A percentile compares a stretch with the other conserved stretches of the same genome.
Conservation (phyloP, 2,113 vertebrate species). For the Centropus bengalensis region DNA sequence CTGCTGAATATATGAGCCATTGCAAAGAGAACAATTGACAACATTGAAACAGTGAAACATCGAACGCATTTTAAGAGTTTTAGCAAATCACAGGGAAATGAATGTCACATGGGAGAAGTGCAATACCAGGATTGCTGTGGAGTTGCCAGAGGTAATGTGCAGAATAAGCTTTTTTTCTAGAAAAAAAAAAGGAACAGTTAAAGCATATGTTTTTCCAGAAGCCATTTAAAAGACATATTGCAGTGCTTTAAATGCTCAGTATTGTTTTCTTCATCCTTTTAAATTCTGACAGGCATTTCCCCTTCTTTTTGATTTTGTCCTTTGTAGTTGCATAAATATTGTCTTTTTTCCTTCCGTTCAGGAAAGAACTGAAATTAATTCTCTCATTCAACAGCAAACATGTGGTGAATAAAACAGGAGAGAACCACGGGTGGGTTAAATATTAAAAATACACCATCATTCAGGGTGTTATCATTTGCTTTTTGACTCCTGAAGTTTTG, state of each 20-base stretch:
- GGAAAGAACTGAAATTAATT: background rate
- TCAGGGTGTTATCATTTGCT: background rate
- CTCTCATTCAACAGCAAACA: background rate
- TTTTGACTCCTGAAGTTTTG: background rate
- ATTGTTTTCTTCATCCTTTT: background rate
- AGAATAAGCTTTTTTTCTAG: background rate
- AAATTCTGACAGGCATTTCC: background rate
- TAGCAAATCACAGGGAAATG: background rate
- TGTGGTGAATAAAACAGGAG: background rate
- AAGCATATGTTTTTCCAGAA: background rate
- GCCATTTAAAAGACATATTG: background rate
- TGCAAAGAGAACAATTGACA: background rate
- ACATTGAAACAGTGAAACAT: background rate
- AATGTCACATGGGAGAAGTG: background rate
- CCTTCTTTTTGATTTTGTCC: background rate
- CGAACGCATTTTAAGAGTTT: background rate
- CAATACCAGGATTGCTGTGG: background rate
- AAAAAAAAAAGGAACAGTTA: background rate
- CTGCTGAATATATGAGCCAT: background rate
- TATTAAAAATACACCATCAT: background rate
- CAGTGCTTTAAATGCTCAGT: background rate
- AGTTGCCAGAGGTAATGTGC: background rate
- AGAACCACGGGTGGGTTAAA: background rate
- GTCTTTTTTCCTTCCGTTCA: background rate
- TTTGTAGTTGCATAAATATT: background rate